Percentiles rank a stretch among this genome's conserved stretches.
Conservation (phyloP, 2,113 vertebrate species). For the Rhea americana region DNA sequence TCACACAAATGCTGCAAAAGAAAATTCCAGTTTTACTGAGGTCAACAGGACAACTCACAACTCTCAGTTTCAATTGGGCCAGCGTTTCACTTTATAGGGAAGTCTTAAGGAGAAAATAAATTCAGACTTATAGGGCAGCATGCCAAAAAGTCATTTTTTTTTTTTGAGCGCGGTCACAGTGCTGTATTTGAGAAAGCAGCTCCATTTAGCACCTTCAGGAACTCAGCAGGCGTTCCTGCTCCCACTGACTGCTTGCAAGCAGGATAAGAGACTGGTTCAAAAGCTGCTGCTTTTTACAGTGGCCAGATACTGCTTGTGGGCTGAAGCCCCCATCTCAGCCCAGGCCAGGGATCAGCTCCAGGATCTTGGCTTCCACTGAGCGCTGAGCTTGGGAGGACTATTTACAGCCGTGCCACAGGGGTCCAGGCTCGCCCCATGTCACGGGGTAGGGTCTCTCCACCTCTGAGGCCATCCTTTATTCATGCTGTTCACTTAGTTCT, state of each 20-base stretch:
- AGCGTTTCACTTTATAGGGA: neutral
- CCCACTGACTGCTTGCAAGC: neutral
- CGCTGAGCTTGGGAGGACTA: neutral
- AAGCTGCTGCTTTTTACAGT: neutral
- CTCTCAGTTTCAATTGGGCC: neutral
- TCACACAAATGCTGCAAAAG: constrained; percentile 1
- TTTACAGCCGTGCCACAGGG: neutral
- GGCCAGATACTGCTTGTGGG: neutral
- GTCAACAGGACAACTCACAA: constrained; percentile 11
- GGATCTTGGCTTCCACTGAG: neutral
- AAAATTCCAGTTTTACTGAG: constrained; percentile 24
- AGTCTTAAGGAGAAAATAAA: constrained; percentile 14
- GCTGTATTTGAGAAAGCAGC: neutral
- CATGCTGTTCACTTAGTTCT: neutral
- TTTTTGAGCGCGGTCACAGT: neutral
- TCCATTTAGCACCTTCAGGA: neutral
- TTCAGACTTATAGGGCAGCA: neutral
- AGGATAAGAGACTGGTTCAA: neutral
- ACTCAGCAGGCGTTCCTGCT: constrained; percentile 1
- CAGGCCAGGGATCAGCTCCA: neutral
- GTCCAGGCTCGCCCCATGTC: neutral
- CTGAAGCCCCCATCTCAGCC: neutral
- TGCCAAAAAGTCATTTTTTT: neutral
- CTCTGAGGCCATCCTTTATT: neutral
- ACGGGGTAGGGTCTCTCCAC: neutral